These are phyloP conservation scores for Euura lappo DNA, from an alignment of 1,140 invertebrate species.

Conservation along the genomic window DNA sequence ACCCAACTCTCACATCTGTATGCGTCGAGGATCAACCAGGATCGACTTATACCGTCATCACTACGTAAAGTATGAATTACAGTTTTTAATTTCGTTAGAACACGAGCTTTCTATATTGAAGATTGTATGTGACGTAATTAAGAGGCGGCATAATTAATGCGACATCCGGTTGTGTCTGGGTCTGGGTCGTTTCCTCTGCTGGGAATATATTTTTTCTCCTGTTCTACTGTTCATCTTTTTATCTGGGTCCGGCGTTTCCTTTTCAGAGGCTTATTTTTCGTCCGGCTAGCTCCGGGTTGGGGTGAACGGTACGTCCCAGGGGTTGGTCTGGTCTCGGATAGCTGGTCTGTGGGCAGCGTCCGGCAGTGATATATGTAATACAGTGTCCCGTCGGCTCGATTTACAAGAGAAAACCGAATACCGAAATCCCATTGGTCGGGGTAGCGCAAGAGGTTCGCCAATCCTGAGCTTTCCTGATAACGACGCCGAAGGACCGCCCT, in stretches of 20 bases:
- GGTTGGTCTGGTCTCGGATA: slow-evolving; percentile 6
- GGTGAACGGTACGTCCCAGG: background rate
- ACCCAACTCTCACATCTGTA: background rate
- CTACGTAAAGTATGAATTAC: no score
- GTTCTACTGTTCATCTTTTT: background rate
- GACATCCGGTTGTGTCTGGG: no score
- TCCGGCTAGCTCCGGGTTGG: background rate
- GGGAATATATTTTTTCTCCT: no score
- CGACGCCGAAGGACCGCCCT: slow-evolving; percentile 55
- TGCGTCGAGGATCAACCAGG: background rate
- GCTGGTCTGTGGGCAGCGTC: slow-evolving; percentile 25
- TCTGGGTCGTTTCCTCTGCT: no score
- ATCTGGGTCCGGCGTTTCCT: background rate
- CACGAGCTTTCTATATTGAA: no score
- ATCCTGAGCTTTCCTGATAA: slow-evolving; percentile 56
- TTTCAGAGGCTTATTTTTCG: background rate
- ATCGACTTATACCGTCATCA: no score
- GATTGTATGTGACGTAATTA: no score
- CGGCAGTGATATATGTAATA: slow-evolving; percentile 29
- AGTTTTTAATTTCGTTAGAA: no score
- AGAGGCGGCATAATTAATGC: no score
- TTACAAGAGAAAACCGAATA: slow-evolving; percentile 52
- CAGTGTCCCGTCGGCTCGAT: slow-evolving; percentile 27
- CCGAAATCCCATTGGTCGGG: slow-evolving; percentile 54
- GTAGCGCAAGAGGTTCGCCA: slow-evolving; percentile 48